Base-by-base conservation (phyloP, 1,140 invertebrate genomes). In the Eubasilissa regina region DNA sequence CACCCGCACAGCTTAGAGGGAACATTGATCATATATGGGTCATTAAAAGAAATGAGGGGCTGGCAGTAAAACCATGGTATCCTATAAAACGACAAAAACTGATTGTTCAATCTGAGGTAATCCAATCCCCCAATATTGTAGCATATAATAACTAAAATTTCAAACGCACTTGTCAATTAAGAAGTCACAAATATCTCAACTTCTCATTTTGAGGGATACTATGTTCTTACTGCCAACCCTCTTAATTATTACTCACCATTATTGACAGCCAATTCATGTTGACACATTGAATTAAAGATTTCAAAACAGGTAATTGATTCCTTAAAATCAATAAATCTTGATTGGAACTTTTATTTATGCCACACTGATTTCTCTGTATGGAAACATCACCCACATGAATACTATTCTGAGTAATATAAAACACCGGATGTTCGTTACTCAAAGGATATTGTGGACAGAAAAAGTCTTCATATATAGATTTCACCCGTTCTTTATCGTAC, bases 261-360 rank as follows among this genome's bases (percentile, higher is more conserved):
- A 98, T 96, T 3, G 95, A 88, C 89, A 99, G 93, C 97, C 97
- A 99, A 84, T 96, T 96, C 93, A 97, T 95, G 81, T 96, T 91
- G 6, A 98, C 90, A 87, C 95, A 97, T 75, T 94, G 94, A 11
- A 94, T 92, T 47, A 99, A 85, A 60, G 93, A 93, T 84, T 95
- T 94, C 43, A 98, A 84, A 10, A 87, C 85, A 13, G 89, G 83
- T 47, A 93, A 84, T 85, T 97, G 95, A 73, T 91, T 87, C 60
- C 95, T 90, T 8, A 97, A 84, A 45, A 95, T 84, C 43, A 94
- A 85, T 51, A 92, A 86, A 82, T 91, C 90, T 1, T 85, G 88
- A 83, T 86, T 86, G 53, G 84, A 85, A 21, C 86, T 87, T 80
- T 87, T 86, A 81, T 88, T 89, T 8, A 83, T 58, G 45, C 86